A percentile compares a stretch with the other conserved stretches of the same genome.
Evolutionary conservation across 2,797 vertebrate genomes (phyloP).

Genomic region (Galaxias olidus): DNA sequence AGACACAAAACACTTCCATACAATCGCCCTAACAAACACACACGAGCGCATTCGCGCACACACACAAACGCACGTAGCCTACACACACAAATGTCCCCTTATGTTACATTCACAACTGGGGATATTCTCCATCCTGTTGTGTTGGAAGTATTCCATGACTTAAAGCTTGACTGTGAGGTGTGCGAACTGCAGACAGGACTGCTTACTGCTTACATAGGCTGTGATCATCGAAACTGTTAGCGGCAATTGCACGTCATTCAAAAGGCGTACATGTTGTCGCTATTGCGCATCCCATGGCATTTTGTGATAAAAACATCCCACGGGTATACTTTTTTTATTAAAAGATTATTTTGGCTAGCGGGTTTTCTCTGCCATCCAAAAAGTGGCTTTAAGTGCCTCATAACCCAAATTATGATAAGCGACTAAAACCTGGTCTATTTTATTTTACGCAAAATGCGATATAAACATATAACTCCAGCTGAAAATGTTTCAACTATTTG

Average conservation of each 20-base stretch:
- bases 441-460: constrained; percentile 44
- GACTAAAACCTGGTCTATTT: constrained; percentile 2
- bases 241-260: constrained; percentile 61
- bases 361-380: constrained; percentile 46
- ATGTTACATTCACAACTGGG: constrained; percentile 66
- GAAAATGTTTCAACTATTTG: constrained; percentile 72
- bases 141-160: constrained; percentile 77
- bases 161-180: constrained; percentile 74
- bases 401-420: no score
- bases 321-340: constrained; percentile 47
- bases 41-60: constrained; percentile 12
- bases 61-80: constrained; percentile 42
- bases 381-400: constrained; percentile 26
- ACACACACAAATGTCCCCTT: constrained; percentile 46
- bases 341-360: constrained; percentile 45
- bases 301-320: constrained; percentile 41
- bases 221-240: constrained; percentile 67
- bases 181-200: constrained; percentile 62
- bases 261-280: constrained; percentile 46
- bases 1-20: constrained; percentile 25
- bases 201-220: constrained; percentile 52
- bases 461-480: constrained; percentile 49
- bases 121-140: constrained; percentile 71
- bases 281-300: constrained; percentile 27
- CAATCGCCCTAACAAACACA: constrained; percentile 31